These are phyloP conservation scores for Anagrus nilaparvatae DNA, from an alignment of 1,140 invertebrate species.

Conservation along the genomic window DNA sequence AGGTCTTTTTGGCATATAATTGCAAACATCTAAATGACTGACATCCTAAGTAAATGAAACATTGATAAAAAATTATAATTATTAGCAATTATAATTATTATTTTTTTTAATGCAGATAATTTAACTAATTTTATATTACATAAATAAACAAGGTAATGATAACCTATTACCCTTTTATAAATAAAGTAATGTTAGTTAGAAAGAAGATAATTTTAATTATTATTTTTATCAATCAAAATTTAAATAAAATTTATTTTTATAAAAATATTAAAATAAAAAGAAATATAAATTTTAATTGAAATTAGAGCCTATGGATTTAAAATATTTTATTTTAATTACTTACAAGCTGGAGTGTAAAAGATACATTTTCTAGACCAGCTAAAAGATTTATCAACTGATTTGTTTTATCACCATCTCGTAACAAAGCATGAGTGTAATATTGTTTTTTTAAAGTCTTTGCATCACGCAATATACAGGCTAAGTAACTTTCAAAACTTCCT, in stretches of 20 bases:
- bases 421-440: slow-evolving; percentile 39
- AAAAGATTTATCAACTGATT: slow-evolving; percentile 43
- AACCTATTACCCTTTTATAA: too few species aligned
- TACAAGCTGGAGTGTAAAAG: slow-evolving; percentile 41
- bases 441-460: slow-evolving; percentile 35
- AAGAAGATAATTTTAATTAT: too few species aligned
- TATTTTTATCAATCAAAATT: too few species aligned
- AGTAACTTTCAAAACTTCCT: slow-evolving; percentile 41
- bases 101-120: too few species aligned
- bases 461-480: slow-evolving; percentile 39
- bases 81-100: too few species aligned
- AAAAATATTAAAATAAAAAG: not conserved
- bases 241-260: not conserved
- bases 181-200: too few species aligned
- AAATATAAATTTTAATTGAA: too few species aligned
- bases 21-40: slow-evolving; percentile 39
- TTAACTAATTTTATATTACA: too few species aligned
- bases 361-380: slow-evolving; percentile 41
- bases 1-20: slow-evolving; percentile 41
- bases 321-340: slow-evolving; percentile 11
- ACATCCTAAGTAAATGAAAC: too few species aligned
- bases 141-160: too few species aligned
- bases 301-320: slow-evolving; percentile 2
- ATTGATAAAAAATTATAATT: too few species aligned
- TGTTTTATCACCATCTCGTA: slow-evolving; percentile 39